phyloP scores from a whole-genome alignment of 1,140 invertebrate species.

The Bicyclus anynana region DNA sequence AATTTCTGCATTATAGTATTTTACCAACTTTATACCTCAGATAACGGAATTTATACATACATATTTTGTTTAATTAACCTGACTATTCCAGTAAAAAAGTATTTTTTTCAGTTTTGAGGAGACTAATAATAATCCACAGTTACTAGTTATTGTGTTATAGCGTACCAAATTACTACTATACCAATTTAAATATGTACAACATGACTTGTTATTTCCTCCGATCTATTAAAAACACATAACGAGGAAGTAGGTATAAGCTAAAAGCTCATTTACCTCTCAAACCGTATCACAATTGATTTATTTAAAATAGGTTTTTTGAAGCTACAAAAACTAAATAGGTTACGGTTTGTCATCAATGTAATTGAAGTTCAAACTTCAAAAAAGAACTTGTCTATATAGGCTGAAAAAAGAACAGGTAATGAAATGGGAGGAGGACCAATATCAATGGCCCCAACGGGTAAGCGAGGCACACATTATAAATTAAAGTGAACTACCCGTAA shows the following conservation, averaged over 20 bases:
- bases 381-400: neutral
- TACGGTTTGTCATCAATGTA: slow-evolving; percentile 32
- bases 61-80: no score
- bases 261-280: slow-evolving; percentile 20
- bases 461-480: no score
- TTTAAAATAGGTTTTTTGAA: slow-evolving; percentile 6
- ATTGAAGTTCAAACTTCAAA: slow-evolving; percentile 35
- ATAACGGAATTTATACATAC: no score
- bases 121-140: no score
- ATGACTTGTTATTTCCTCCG: neutral
- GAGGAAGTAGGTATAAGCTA: neutral
- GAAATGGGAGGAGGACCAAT: slow-evolving; percentile 37
- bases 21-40: no score
- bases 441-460: no score
- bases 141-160: no score
- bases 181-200: neutral
- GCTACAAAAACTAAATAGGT: slow-evolving; percentile 22
- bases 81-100: no score
- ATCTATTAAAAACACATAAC: neutral
- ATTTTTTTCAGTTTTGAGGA: no score
- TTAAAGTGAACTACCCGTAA: no score
- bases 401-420: slow-evolving; percentile 29
- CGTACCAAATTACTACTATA: no score
- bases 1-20: no score
- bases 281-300: slow-evolving; percentile 11